Evolutionary conservation across 1,140 invertebrate species (phyloP).

Genomic region (Holcopasites calliopsidis): DNA sequence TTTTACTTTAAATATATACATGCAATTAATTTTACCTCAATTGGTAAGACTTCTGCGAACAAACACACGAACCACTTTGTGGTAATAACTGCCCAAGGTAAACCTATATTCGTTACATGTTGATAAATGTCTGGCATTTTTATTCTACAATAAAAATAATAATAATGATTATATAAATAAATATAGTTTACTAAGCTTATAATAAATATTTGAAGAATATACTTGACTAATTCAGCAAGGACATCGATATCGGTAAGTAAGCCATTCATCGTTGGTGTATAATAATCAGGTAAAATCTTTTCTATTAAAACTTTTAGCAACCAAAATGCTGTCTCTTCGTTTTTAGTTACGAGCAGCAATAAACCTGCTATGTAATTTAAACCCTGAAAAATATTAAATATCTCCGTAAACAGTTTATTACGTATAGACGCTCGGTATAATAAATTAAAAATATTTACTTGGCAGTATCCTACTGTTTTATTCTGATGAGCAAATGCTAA

Average conservation of each 20-base stretch:
- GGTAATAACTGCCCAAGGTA: constrained; percentile 92
- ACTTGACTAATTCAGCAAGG: constrained; percentile 89
- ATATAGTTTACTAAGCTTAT: background rate
- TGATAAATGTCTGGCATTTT: constrained; percentile 89
- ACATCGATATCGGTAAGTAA: constrained; percentile 93
- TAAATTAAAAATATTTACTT: constrained; percentile 78
- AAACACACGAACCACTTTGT: constrained; percentile 98
- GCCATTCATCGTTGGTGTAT: constrained; percentile 92
- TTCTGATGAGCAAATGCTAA: constrained; percentile 95
- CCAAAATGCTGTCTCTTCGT: constrained; percentile 95
- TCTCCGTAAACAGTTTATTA: constrained; percentile 17
- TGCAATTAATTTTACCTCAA: constrained; percentile 82
- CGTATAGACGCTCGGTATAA: background rate
- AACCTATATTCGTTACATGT: constrained; percentile 87
- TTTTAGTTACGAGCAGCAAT: constrained; percentile 90
- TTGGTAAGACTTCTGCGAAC: constrained; percentile 94
- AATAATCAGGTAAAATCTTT: constrained; percentile 92
- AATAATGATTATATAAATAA: background rate
- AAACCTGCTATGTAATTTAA: constrained; percentile 95
- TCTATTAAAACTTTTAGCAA: constrained; percentile 92
- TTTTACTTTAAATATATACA: constrained; percentile 4
- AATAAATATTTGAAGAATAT: constrained; percentile 39
- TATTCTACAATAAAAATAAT: constrained; percentile 79
- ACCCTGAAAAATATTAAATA: constrained; percentile 81
- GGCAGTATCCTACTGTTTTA: constrained; percentile 93